phyloP scores from a whole-genome alignment of 2,113 vertebrate species.

The Esox niger region DNA sequence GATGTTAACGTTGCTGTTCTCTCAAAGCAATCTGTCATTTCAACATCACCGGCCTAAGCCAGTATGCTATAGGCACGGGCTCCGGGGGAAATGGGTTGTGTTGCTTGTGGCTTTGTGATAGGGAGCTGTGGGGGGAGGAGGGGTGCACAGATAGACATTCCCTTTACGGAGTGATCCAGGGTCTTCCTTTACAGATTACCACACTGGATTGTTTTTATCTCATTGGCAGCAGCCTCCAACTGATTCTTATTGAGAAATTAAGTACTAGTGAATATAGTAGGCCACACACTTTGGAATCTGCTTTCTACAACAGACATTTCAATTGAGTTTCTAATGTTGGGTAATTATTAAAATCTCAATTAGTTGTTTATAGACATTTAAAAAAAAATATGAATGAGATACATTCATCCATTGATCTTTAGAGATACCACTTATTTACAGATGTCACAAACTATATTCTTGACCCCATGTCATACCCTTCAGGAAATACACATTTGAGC shows the following conservation, averaged over 20 bases:
- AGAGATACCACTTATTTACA: no score
- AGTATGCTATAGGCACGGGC: background rate
- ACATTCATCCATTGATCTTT: no score
- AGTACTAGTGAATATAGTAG: background rate
- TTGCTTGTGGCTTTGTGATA: slow-evolving; percentile 37
- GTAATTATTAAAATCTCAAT: no score
- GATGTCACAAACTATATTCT: no score
- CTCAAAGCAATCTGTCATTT: slow-evolving; percentile 26
- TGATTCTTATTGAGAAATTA: slow-evolving; percentile 9
- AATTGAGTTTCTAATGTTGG: no score
- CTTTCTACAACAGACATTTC: background rate
- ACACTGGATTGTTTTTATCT: slow-evolving; percentile 32
- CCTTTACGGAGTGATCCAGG: slow-evolving; percentile 4
- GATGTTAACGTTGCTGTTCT: slow-evolving; percentile 9
- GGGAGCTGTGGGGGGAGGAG: background rate
- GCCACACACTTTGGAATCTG: background rate
- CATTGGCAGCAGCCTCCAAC: slow-evolving; percentile 25
- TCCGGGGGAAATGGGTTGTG: slow-evolving; percentile 14
- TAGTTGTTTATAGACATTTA: no score
- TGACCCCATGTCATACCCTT: background rate
- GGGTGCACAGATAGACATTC: background rate
- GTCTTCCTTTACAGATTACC: slow-evolving; percentile 15
- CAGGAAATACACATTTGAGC: no score
- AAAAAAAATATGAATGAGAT: background rate
- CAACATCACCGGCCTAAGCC: slow-evolving; percentile 19